Percentiles rank a stretch among this genome's conserved stretches.
phyloP scores from a whole-genome alignment of 2,888 invertebrate species.

The Amiota minor region DNA sequence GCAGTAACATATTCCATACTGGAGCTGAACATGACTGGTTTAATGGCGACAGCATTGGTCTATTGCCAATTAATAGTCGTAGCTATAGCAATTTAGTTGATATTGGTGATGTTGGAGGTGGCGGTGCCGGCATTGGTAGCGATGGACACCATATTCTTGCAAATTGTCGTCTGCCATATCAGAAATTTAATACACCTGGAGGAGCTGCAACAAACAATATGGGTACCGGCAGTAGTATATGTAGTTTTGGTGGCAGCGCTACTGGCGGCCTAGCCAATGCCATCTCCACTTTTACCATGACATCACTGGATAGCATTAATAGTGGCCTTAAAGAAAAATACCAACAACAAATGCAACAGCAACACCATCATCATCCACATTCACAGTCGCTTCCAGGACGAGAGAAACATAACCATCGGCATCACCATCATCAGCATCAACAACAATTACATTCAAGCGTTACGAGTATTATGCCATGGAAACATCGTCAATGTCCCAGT shows the following conservation, averaged over 20 bases:
- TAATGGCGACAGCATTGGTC: conserved; percentile 34
- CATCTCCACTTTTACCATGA: conserved; percentile 62
- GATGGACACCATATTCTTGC: no score
- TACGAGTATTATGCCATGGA: conserved; percentile 73
- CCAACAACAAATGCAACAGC: conserved; percentile 57
- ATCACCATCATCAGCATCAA: conserved; percentile 38
- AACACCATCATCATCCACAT: conserved; percentile 39
- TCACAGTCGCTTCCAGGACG: conserved; percentile 57
- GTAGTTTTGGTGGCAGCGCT: conserved; percentile 52
- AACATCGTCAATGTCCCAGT: conserved; percentile 73
- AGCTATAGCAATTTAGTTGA: conserved; percentile 68
- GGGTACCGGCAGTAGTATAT: conserved; percentile 32
- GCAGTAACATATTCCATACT: conserved; percentile 57
- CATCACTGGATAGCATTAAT: conserved; percentile 64
- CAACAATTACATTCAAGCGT: conserved; percentile 66
- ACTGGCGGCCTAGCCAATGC: conserved; percentile 51
- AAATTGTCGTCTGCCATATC: conserved; percentile 64
- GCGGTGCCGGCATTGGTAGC: conserved; percentile 21
- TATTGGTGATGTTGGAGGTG: conserved; percentile 57
- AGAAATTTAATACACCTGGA: conserved; percentile 62
- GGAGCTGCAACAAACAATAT: conserved; percentile 46
- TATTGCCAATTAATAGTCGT: conserved; percentile 63
- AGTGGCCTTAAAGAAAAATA: conserved; percentile 71
- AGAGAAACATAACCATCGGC: conserved; percentile 47
- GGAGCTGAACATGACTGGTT: conserved; percentile 43